phyloP scores from a whole-genome alignment of 2,888 invertebrate species.

The Dastarcus helophoroides region DNA sequence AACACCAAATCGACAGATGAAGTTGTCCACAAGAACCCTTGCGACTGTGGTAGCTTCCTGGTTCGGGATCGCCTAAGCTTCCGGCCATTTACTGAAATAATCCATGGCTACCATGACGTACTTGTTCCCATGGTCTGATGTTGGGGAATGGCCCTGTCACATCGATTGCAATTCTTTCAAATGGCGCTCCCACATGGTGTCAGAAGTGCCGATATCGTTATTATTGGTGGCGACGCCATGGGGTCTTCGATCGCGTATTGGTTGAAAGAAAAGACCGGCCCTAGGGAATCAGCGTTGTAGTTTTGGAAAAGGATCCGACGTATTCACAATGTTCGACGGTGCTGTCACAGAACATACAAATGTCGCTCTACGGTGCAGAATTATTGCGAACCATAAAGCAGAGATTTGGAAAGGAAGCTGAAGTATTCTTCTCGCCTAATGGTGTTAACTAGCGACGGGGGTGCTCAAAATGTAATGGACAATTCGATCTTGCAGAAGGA shows the following conservation, averaged over 20 bases:
- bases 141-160: too few relatives aligned
- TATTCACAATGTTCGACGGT: conserved; percentile 60
- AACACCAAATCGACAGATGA: too few relatives aligned
- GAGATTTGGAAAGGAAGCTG: conserved; percentile 52
- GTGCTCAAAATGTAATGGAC: conserved; percentile 57
- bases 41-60: too few relatives aligned
- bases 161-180: too few relatives aligned
- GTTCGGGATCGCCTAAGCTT: too few relatives aligned
- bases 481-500: conserved; percentile 62
- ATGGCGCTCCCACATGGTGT: too few relatives aligned
- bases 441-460: conserved; percentile 75
- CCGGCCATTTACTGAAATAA: too few relatives aligned
- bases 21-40: too few relatives aligned
- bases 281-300: conserved; percentile 66
- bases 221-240: conserved; percentile 88
- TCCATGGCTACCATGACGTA: too few relatives aligned
- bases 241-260: conserved; percentile 88
- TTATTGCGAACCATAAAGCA: conserved; percentile 68
- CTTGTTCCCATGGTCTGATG: too few relatives aligned
- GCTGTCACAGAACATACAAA: conserved; percentile 83
- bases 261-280: conserved; percentile 60
- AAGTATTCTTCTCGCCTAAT: conserved; percentile 73
- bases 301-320: conserved; percentile 79
- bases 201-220: conserved; percentile 71
- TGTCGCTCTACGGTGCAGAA: conserved; percentile 80